Evolutionary conservation across 2,797 vertebrate genomes (phyloP).

Genomic region (Poliocrania exsul): DNA sequence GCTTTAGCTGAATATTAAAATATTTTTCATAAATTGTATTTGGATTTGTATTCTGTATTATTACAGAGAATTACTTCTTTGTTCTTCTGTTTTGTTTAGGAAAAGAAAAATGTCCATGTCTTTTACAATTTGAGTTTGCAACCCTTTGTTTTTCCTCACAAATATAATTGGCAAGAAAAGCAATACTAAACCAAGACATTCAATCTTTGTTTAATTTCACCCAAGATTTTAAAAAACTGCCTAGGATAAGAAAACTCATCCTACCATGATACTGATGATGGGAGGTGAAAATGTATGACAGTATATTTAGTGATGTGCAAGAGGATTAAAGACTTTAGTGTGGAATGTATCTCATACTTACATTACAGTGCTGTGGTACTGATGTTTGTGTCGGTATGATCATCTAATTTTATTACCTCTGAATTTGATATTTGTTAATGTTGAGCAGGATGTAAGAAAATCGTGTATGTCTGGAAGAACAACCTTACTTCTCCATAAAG

Average conservation of each 20-base stretch:
- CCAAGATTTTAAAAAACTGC: neutral
- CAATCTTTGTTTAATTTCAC: neutral
- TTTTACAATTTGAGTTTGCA: neutral
- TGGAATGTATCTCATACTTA: neutral
- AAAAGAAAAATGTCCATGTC: neutral
- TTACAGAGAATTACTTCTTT: neutral
- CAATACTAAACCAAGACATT: neutral
- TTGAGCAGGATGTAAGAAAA: neutral
- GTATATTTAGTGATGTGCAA: neutral
- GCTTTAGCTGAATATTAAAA: neutral
- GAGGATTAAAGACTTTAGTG: neutral
- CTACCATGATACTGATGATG: neutral
- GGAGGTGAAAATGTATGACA: neutral
- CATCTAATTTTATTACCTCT: neutral
- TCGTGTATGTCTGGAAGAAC: neutral
- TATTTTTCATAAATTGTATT: neutral
- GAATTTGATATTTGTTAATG: neutral
- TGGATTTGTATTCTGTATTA: neutral
- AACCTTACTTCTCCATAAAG: neutral
- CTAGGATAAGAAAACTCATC: neutral
- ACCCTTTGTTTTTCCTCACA: neutral
- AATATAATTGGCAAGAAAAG: neutral
- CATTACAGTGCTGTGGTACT: neutral
- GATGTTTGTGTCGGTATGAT: neutral
- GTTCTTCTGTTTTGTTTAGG: neutral